Evolutionary conservation across 2,797 vertebrate genomes (phyloP).

Genomic region (Halcyon leucocephala): DNA sequence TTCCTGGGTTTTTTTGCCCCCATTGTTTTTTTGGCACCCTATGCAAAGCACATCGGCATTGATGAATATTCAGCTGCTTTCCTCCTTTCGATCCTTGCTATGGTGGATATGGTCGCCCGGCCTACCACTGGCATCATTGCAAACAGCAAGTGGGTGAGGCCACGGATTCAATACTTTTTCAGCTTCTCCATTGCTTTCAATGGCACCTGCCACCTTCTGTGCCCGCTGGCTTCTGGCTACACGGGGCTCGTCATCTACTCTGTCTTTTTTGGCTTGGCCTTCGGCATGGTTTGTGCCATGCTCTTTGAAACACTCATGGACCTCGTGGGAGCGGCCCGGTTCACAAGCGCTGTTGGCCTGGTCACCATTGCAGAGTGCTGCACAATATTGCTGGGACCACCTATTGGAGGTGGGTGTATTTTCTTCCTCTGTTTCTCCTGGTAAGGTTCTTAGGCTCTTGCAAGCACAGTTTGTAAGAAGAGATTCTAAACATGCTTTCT

Average conservation of each 20-base stretch:
- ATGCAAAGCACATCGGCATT: conserved; percentile 79
- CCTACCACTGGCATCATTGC: conserved; percentile 81
- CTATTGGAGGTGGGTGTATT: conserved; percentile 82
- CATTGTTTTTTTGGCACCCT: conserved; percentile 85
- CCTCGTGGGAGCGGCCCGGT: conserved; percentile 81
- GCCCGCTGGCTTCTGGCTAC: conserved; percentile 80
- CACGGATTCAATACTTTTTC: conserved; percentile 85
- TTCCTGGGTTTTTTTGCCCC: conserved; percentile 87
- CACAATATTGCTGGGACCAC: conserved; percentile 84
- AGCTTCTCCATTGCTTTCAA: conserved; percentile 84
- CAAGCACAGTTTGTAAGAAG: background rate
- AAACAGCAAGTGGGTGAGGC: conserved; percentile 83
- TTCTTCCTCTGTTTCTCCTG: background rate
- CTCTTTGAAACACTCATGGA: conserved; percentile 89
- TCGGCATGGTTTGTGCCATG: conserved; percentile 85
- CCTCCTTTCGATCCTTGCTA: conserved; percentile 84
- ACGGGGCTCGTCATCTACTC: conserved; percentile 75
- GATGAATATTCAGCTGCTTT: conserved; percentile 84
- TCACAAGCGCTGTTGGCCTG: conserved; percentile 83
- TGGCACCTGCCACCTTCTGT: conserved; percentile 83
- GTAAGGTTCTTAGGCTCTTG: background rate
- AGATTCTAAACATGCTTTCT: background rate
- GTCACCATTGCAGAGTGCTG: conserved; percentile 87
- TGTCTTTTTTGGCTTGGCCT: conserved; percentile 79
- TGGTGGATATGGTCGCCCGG: conserved; percentile 86